These are phyloP conservation scores for Xiphias gladius DNA, from an alignment of 2,113 vertebrate genomes.

Conservation along the genomic window DNA sequence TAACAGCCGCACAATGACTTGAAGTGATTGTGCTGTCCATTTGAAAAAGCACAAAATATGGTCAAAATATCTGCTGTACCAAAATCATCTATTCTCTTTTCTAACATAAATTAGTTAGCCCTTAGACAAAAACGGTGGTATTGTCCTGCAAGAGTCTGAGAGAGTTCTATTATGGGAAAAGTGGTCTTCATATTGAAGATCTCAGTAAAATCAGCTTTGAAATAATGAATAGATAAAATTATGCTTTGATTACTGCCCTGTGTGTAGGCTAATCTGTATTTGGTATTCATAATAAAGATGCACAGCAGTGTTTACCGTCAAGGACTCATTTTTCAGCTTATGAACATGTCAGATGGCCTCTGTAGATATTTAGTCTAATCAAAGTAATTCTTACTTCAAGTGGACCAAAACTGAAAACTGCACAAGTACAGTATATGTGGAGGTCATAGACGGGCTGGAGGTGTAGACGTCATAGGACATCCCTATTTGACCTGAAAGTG, in stretches of 20 bases:
- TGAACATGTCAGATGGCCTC: not conserved
- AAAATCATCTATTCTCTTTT: not conserved
- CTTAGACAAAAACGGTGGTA: conserved; percentile 54
- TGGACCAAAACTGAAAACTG: not conserved
- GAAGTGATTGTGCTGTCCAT: not conserved
- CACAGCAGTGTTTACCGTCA: conserved; percentile 65
- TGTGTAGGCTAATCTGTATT: conserved; percentile 79
- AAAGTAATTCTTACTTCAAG: conserved; percentile 15
- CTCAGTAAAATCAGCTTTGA: conserved; percentile 63
- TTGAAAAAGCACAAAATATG: not conserved
- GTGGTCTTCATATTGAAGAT: conserved; percentile 85
- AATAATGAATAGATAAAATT: conserved; percentile 71
- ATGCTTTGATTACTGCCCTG: conserved; percentile 69
- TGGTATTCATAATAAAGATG: conserved; percentile 81
- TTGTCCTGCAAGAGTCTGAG: conserved; percentile 48
- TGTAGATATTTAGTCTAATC: not conserved
- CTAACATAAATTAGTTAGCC: not conserved
- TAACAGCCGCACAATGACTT: not conserved
- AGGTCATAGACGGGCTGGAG: too few relatives aligned
- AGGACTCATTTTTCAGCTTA: conserved; percentile 25
- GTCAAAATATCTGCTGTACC: not conserved
- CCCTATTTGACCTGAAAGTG: conserved; percentile 10
- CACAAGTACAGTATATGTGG: conserved; percentile 4
- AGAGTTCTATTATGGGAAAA: conserved; percentile 38
- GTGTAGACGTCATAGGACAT: not conserved